Evolutionary conservation across 1,140 invertebrate species (phyloP), one percentile per base, ranked within the genome.

Genomic region (Chelonus insularis): DNA sequence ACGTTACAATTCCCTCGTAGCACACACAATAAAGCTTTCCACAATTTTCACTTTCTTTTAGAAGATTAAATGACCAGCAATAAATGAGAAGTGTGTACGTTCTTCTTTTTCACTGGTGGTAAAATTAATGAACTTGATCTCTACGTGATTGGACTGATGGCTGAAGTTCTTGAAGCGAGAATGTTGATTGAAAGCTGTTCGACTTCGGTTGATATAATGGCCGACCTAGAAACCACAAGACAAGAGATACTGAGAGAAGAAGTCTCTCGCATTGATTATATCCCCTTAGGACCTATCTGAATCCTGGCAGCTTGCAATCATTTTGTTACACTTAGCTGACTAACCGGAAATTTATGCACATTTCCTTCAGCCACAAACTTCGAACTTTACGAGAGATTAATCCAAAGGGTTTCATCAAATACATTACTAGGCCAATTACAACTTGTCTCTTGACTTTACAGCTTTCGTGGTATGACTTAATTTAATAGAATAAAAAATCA

Each of bases 71-170:
- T 52, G 14, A 11, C 29, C 25, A 52, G 29, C 25, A 52, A 52
- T 52, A 52, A 52, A 32, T 29, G 50, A 34, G 12, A 6, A 21
- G 4, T 14, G 6, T 16, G 2, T n/a, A 14, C 1, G 12, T 14
- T 4, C n/a, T 7, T 48, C 20, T 48, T 21, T 23, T 64, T 65
- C 62, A 39, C 36, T 34, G 29, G 43, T 68, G 68, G 64, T 65
- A 63, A 60, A 67, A 57, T 65, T 32, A 48, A 23, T 67, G 68
- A 72, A 71, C 69, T 68, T 39, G 48, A 47, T 29, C 47, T n/a
- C 59, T 56, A 67, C 71, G 69, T 71, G 69, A 67, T 55, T 47
- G 51, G 68, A 72, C 63, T 72, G 57, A 50, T 60, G 68, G 1
- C 1, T 11, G 11, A 50, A 34, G n/a, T 23, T 5, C 18, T 14